These are phyloP conservation scores for Rhynchonycteris naso DNA, from an alignment of 2,797 vertebrate species.

Conservation along the genomic window DNA sequence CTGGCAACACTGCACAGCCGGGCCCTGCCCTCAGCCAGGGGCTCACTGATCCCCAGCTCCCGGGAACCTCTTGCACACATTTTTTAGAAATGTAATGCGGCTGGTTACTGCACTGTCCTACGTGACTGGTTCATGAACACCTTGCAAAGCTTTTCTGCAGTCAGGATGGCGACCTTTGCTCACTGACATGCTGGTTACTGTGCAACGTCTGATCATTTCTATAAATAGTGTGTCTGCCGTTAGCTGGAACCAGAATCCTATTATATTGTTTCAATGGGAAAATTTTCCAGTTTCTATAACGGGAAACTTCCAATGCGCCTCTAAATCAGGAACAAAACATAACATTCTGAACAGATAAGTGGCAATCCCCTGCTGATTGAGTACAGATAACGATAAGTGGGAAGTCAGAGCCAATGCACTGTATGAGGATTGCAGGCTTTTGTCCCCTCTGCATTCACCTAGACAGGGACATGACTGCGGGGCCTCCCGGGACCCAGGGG, in stretches of 20 bases:
- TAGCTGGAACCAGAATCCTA: neutral
- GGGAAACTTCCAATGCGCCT: neutral
- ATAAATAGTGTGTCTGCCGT: neutral
- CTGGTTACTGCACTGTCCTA: neutral
- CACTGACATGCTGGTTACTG: neutral
- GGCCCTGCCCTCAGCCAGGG: too few relatives aligned
- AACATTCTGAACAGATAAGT: neutral
- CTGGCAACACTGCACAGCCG: rapidly evolving
- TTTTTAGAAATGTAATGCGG: neutral
- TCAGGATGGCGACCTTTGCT: neutral
- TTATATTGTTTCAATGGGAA: constrained; percentile 5
- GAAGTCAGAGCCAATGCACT: neutral
- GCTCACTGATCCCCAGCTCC: neutral
- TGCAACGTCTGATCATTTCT: neutral
- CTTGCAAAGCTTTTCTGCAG: neutral
- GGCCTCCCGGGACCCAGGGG: neutral
- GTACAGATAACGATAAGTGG: neutral
- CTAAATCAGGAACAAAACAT: neutral
- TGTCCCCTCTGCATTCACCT: neutral
- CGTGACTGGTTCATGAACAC: neutral
- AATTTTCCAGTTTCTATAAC: neutral
- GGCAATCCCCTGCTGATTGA: neutral
- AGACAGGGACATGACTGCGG: neutral
- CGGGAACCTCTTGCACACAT: neutral
- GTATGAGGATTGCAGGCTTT: neutral